Evolutionary conservation across 2,797 vertebrate genomes (phyloP), one percentile per base, ranked within the genome.

Genomic region (Eremophila alpestris): DNA sequence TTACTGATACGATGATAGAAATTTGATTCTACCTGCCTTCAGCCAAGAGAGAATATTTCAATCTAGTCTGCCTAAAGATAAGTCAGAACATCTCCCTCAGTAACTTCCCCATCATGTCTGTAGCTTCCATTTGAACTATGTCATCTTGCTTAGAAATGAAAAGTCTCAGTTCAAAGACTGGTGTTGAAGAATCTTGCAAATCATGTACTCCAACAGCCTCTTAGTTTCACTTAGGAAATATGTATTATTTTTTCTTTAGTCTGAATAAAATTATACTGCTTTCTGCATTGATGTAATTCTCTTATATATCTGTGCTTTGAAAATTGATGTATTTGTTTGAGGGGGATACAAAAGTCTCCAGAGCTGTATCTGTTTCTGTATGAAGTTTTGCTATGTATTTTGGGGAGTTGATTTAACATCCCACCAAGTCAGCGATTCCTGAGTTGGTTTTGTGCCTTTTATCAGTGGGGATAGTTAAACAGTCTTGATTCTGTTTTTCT

Each of bases 401-500:
- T 34, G 23, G 26, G 19, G 48, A 79, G 17, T 20, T 91, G 54
- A 65, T 76, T 90, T 73, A 79, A 30, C n/a, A 46, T 89, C 40
- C 60, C 17, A 9, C 70, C 23, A 83, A 81, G 74, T 94, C 77
- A 95, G 92, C 56, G 5, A 2, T 90, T 91, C 36, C 23, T 64
- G 24, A 74, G 46, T 74, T 87, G 83, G 11, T 77, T 82, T 91
- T 91, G 55, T 90, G 43, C 32, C 45, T 79, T 89, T 89, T 94
- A 40, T 90, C 52, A 30, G 12, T 62, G 21, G 15, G 24, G 6
- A 60, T 73, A 70, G 41, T 83, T 87, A 76, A 88, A 63, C 10
- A 18, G 43, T 40, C 41, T 71, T 73, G 29, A 73, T 69, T 69
- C 55, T 88, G 46, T 65, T 80, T 74, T 51, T 67, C 74, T 73